Percentiles rank a stretch among this genome's conserved stretches.
phyloP scores from a whole-genome alignment of 2,888 invertebrate species.

The Bellardia pandia region DNA sequence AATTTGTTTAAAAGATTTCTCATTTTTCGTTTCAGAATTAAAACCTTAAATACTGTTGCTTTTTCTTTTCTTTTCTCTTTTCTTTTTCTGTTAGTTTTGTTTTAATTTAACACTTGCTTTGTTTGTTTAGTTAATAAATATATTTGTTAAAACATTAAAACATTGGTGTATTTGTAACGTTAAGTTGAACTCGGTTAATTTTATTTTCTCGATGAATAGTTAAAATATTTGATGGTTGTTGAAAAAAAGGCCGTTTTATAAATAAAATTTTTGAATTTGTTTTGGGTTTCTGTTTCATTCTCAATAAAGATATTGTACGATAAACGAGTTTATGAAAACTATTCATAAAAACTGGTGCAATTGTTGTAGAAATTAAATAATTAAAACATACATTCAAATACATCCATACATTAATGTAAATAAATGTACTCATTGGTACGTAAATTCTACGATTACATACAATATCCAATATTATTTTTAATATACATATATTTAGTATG shows the following conservation, averaged over 20 bases:
- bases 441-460: conserved; percentile 6
- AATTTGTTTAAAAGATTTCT: conserved; percentile 56
- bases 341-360: conserved; percentile 50
- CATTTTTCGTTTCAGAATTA: conserved; percentile 46
- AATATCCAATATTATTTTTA: conserved; percentile 6
- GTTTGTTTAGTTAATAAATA: conserved; percentile 35
- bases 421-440: conserved; percentile 14
- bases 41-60: conserved; percentile 57
- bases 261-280: conserved; percentile 12
- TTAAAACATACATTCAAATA: conserved; percentile 33
- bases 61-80: conserved; percentile 2
- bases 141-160: conserved; percentile 61
- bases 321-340: conserved; percentile 27
- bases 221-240: conserved; percentile 13
- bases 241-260: conserved; percentile 35
- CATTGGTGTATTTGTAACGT: conserved; percentile 66
- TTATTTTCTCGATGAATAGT: conserved; percentile 16
- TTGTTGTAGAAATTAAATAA: background rate
- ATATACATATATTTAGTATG: background rate
- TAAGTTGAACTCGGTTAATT: conserved; percentile 57
- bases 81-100: background rate
- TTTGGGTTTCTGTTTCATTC: conserved; percentile 17
- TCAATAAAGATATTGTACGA: background rate
- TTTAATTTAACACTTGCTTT: conserved; percentile 48
- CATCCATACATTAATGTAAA: background rate